These are phyloP conservation scores for Xiphias gladius DNA, from an alignment of 2,113 vertebrate genomes.

Conservation along the genomic window DNA sequence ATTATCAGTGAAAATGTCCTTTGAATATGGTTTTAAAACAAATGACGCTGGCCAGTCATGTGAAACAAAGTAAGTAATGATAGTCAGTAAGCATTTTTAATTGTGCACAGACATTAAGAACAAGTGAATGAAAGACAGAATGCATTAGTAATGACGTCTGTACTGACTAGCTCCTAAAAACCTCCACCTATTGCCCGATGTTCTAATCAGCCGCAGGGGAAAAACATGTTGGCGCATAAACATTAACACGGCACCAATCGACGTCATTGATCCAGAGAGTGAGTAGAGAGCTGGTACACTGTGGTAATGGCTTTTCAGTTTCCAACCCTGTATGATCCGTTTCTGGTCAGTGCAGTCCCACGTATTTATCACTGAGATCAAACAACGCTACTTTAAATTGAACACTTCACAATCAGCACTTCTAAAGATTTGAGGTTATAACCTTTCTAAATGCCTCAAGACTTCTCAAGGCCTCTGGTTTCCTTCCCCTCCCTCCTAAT, in stretches of 20 bases:
- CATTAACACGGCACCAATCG: background rate
- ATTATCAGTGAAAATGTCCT: no score
- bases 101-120: no score
- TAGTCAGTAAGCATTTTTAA: no score
- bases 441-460: no score
- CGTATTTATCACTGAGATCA: conserved; percentile 30
- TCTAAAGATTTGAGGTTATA: background rate
- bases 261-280: background rate
- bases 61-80: no score
- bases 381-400: background rate
- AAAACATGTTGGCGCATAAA: conserved; percentile 21
- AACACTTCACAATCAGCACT: conserved; percentile 11
- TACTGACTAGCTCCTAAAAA: no score
- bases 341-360: conserved; percentile 20
- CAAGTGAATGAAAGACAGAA: no score
- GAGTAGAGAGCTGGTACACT: conserved; percentile 3
- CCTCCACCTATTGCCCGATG: background rate
- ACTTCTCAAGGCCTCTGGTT: no score
- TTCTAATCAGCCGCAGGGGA: background rate
- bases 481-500: no score
- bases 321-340: background rate
- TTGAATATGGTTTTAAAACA: no score
- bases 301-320: background rate
- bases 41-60: no score
- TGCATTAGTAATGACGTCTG: no score